Percentiles rank a stretch among this genome's conserved stretches.
phyloP scores from a whole-genome alignment of 1,140 invertebrate species.

The Sogatella furcifera region DNA sequence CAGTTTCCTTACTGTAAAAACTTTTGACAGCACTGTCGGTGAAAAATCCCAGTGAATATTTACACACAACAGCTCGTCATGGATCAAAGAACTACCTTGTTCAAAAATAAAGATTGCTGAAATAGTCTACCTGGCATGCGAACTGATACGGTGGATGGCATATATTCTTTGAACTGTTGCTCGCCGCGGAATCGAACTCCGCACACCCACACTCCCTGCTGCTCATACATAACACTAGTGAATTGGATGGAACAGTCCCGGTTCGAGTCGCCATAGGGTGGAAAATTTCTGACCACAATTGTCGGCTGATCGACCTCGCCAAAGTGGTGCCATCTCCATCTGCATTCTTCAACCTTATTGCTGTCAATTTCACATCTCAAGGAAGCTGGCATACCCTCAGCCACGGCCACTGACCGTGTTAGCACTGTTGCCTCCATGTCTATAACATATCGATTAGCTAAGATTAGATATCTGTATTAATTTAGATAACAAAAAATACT shows the following conservation, averaged over 20 bases:
- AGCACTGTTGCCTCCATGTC: neutral
- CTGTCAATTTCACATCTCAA: neutral
- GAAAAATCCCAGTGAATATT: too few relatives aligned
- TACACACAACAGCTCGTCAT: too few relatives aligned
- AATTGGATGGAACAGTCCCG: neutral
- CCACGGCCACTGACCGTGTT: neutral
- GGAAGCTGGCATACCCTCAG: neutral
- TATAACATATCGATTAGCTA: too few relatives aligned
- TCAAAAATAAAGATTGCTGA: neutral
- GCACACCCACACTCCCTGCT: neutral
- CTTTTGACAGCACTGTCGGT: too few relatives aligned
- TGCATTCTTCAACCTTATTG: neutral
- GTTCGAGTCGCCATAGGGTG: neutral
- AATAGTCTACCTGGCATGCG: neutral
- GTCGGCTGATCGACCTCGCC: neutral
- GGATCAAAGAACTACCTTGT: too few relatives aligned
- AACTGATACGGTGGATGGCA: neutral
- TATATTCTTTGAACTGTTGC: neutral
- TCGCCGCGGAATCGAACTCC: neutral
- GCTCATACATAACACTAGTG: neutral
- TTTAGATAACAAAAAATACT: too few relatives aligned
- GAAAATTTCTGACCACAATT: neutral
- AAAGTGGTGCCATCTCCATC: neutral
- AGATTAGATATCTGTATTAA: too few relatives aligned
- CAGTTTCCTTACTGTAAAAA: too few relatives aligned